Evolutionary conservation across 1,140 invertebrate species (phyloP).

Genomic region (Akabosia matsudoensis): DNA sequence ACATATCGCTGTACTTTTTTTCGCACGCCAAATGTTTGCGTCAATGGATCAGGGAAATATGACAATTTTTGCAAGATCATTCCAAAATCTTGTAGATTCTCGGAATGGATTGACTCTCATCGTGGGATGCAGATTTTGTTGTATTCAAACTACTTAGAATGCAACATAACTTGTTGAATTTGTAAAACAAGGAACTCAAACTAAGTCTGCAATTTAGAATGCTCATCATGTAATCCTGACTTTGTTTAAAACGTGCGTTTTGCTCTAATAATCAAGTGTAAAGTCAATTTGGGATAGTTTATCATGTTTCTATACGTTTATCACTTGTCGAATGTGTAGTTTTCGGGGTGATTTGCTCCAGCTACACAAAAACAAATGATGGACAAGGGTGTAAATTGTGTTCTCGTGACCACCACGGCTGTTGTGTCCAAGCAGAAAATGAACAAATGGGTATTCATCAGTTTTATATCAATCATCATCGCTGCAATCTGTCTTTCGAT

Average conservation of each 20-base stretch:
- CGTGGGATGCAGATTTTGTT: background rate
- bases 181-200: too few species aligned
- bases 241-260: too few species aligned
- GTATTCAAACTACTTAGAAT: background rate
- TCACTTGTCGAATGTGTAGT: conserved; percentile 5
- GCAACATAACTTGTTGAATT: background rate
- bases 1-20: background rate
- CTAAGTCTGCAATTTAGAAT: too few species aligned
- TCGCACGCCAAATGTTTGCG: background rate
- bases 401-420: conserved; percentile 39
- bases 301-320: background rate
- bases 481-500: conserved; percentile 29
- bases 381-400: conserved; percentile 44
- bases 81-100: background rate
- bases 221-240: too few species aligned
- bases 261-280: background rate
- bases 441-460: conserved; percentile 34
- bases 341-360: background rate
- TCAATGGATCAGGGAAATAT: background rate
- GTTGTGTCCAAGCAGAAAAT: conserved; percentile 23
- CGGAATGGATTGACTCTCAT: background rate
- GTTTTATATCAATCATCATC: conserved; percentile 22
- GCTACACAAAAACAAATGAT: conserved; percentile 30
- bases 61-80: background rate
- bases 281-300: background rate